Percentiles rank a stretch among this genome's conserved stretches.
phyloP scores from a whole-genome alignment of 2,113 vertebrate species.

The Cromileptes altivelis region DNA sequence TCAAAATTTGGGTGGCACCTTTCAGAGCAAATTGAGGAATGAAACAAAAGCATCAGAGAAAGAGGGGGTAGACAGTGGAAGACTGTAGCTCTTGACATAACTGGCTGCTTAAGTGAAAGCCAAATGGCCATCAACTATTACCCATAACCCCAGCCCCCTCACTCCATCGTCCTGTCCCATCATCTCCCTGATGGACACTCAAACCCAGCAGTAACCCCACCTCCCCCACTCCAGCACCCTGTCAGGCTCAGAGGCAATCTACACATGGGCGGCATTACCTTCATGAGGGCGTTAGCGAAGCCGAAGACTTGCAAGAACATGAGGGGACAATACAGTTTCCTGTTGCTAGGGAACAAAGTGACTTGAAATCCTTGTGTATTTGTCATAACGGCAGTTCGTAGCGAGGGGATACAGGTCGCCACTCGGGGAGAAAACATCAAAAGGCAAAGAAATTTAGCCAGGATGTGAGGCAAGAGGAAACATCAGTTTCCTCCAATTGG shows the following conservation, averaged over 20 bases:
- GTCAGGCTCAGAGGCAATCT: conserved; percentile 57
- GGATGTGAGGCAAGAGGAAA: conserved; percentile 60
- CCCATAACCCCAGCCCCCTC: conserved; percentile 32
- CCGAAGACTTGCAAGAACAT: background rate
- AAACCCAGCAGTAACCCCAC: conserved; percentile 45
- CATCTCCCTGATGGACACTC: conserved; percentile 61
- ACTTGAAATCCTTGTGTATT: conserved; percentile 55
- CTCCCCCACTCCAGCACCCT: conserved; percentile 33
- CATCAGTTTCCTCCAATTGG: conserved; percentile 59
- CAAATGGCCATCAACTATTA: conserved; percentile 27
- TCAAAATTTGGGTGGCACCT: background rate
- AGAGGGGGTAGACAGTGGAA: background rate
- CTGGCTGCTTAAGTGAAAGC: conserved; percentile 34
- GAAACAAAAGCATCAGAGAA: conserved; percentile 24
- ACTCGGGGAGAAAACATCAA: conserved; percentile 65
- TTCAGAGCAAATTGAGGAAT: background rate
- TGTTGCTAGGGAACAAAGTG: conserved; percentile 73
- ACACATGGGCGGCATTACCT: conserved; percentile 38
- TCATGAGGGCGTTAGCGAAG: conserved; percentile 27
- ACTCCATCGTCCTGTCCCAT: conserved; percentile 22
- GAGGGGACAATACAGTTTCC: conserved; percentile 6
- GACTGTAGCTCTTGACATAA: conserved; percentile 33
- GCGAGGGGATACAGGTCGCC: conserved; percentile 49
- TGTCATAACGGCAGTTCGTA: conserved; percentile 50
- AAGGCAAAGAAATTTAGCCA: conserved; percentile 59